Conservation (phyloP, 2,797 vertebrate genomes). For the Enteromius anoplus region DNA sequence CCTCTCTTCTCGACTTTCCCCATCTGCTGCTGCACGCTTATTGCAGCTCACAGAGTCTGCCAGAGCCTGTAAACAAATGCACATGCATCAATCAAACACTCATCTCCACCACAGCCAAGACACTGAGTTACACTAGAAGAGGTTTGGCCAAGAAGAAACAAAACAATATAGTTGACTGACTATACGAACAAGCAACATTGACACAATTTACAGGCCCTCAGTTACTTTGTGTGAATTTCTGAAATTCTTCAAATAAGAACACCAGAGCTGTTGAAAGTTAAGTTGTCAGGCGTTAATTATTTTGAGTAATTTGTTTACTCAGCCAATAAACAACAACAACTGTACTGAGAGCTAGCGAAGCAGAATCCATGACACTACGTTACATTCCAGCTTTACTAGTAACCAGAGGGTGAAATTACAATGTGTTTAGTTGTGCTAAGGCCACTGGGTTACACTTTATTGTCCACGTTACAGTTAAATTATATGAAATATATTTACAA, state of each 20-base stretch:
- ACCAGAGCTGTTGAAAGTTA: background rate
- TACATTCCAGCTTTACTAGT: conserved; percentile 32
- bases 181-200: background rate
- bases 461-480: background rate
- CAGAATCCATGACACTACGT: conserved; percentile 6
- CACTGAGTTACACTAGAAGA: background rate
- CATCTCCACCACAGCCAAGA: background rate
- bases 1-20: conserved; percentile 83
- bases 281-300: background rate
- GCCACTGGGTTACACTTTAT: background rate
- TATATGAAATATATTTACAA: background rate
- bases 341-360: conserved; percentile 1
- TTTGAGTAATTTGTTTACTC: background rate
- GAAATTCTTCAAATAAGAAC: background rate
- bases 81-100: conserved; percentile 3
- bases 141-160: background rate
- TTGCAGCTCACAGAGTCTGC: conserved; percentile 83
- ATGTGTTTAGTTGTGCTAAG: background rate
- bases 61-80: conserved; percentile 75
- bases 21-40: conserved; percentile 83
- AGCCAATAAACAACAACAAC: conserved; percentile 16
- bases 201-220: background rate
- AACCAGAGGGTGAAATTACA: conserved; percentile 17
- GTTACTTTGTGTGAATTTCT: background rate
- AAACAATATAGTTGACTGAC: background rate